A percentile compares a stretch with the other conserved stretches of the same genome.
Evolutionary conservation across 2,888 invertebrate species (phyloP).

Genomic region (Synergus itoensis): DNA sequence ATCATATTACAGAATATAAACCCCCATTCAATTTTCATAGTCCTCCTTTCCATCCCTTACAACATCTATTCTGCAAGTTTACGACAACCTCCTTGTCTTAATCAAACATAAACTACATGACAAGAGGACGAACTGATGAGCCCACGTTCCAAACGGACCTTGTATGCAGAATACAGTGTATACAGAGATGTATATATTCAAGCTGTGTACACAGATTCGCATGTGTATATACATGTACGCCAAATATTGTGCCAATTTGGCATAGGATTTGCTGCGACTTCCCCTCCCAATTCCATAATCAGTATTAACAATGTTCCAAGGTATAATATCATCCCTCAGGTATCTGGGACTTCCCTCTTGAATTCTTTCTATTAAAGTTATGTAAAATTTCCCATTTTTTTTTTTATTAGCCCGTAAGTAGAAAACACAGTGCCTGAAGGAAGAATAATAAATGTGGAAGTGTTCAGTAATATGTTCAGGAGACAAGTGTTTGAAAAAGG

Average conservation of each 20-base stretch:
- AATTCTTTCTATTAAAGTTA: not conserved
- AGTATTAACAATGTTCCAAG: not conserved
- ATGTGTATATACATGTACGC: conserved; percentile 4
- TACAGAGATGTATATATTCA: conserved; percentile 12
- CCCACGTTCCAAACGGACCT: conserved; percentile 17
- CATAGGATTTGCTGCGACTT: conserved; percentile 6
- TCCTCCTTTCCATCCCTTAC: not conserved
- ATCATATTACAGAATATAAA: not conserved
- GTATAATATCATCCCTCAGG: not conserved
- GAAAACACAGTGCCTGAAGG: not conserved
- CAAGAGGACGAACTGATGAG: conserved; percentile 19
- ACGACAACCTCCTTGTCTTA: not conserved
- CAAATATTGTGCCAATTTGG: conserved; percentile 39
- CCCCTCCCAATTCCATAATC: not conserved
- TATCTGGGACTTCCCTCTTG: not conserved
- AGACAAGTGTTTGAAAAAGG: not conserved
- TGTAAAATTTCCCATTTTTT: conserved; percentile 11
- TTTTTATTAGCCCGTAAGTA: not conserved
- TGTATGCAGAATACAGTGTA: conserved; percentile 21
- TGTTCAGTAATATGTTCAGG: not conserved
- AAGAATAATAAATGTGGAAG: not conserved
- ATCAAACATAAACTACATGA: conserved; percentile 11
- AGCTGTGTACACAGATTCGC: not conserved
- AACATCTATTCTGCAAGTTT: not conserved
- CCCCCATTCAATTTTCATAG: not conserved